Percentiles rank a stretch among this genome's conserved stretches.
These are phyloP conservation scores for Artibeus jamaicensis DNA, from an alignment of 2,797 vertebrate species.

Conservation along the genomic window DNA sequence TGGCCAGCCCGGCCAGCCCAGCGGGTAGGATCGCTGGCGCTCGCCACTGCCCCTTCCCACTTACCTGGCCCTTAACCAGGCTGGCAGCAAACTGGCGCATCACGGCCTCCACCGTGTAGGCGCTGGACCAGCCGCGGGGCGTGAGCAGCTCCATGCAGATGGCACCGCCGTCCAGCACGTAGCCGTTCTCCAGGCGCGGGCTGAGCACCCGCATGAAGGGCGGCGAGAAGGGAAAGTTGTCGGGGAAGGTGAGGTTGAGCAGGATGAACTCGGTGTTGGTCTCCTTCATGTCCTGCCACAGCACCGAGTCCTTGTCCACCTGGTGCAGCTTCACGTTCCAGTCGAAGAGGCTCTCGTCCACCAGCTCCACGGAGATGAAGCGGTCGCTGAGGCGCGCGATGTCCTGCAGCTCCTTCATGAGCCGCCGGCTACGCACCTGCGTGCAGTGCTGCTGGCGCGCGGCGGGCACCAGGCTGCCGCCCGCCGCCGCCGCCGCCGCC, in stretches of 20 bases:
- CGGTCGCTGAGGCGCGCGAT: constrained; percentile 96
- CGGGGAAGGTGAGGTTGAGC: constrained; percentile 99
- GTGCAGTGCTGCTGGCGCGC: constrained; percentile 97
- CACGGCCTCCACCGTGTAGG: constrained; percentile 99
- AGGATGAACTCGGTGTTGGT: constrained; percentile 98
- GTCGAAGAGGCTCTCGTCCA: constrained; percentile 99
- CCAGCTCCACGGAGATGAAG: constrained; percentile 99
- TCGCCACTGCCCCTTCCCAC: constrained; percentile 81
- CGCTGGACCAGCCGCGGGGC: constrained; percentile 98
- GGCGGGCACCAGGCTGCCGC: constrained; percentile 88
- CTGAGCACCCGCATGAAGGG: constrained; percentile 99
- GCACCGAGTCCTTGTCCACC: constrained; percentile 99
- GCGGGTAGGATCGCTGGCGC: no score
- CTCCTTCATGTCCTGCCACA: constrained; percentile 99
- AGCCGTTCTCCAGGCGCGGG: constrained; percentile 98
- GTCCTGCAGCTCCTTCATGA: constrained; percentile 99
- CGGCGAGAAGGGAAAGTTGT: constrained; percentile 99
- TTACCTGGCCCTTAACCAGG: constrained; percentile 99
- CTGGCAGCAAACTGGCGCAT: constrained; percentile 99
- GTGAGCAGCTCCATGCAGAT: constrained; percentile 99
- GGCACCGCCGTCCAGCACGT: constrained; percentile 98
- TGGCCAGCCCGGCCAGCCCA: fast-evolving
- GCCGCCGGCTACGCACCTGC: constrained; percentile 95
- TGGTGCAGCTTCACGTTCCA: constrained; percentile 99
- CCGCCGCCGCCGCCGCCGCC: constrained; percentile 68